phyloP scores from a whole-genome alignment of 1,140 invertebrate genomes.

The Aphaenogaster rudis region DNA sequence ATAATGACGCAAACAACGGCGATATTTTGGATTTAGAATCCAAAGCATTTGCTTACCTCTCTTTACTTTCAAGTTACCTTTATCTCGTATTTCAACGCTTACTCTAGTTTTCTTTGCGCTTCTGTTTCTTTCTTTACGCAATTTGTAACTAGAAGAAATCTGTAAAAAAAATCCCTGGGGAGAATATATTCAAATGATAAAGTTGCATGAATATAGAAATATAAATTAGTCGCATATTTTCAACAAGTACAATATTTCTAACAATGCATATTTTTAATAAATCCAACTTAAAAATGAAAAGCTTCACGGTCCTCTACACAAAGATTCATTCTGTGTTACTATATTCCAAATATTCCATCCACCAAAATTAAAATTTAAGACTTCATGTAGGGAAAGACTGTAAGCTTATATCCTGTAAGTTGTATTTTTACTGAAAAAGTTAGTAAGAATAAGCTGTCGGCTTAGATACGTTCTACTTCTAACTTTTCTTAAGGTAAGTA shows the following conservation, averaged over 20 bases:
- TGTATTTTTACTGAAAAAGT: constrained; percentile 55
- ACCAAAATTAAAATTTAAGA: constrained; percentile 10
- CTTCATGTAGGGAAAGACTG: background rate
- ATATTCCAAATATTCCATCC: background rate
- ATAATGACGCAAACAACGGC: constrained; percentile 22
- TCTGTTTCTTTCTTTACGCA: background rate
- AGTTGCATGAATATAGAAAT: background rate
- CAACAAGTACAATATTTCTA: background rate
- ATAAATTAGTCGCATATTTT: background rate
- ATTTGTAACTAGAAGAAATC: background rate
- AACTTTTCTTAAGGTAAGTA: constrained; percentile 39
- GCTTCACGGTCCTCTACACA: background rate
- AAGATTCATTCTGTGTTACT: background rate
- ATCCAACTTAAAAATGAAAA: background rate
- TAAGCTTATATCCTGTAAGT: background rate
- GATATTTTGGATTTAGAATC: constrained; percentile 17
- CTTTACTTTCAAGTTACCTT: background rate
- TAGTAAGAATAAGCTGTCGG: constrained; percentile 37
- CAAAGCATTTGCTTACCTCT: background rate
- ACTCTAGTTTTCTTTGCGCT: no score
- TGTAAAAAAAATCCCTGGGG: background rate
- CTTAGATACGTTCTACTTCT: constrained; percentile 43
- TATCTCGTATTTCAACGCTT: background rate
- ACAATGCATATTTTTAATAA: background rate
- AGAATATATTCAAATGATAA: background rate